A percentile compares a stretch with the other conserved stretches of the same genome.
Evolutionary conservation across 2,888 invertebrate species (phyloP).

Genomic region (Pristionchus mayeri): DNA sequence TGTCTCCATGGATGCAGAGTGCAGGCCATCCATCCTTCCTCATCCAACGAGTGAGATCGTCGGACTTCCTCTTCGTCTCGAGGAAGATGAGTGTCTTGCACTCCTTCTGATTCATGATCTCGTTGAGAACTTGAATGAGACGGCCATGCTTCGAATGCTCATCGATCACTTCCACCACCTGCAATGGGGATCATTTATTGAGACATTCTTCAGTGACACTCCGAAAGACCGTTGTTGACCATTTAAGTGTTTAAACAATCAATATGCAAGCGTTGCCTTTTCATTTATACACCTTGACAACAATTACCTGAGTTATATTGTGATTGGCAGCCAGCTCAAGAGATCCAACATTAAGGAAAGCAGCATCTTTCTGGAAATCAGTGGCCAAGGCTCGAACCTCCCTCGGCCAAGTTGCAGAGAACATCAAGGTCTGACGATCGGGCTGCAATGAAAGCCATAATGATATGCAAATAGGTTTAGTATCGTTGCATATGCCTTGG

Average conservation of each 20-base stretch:
- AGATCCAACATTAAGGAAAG: slow-evolving; percentile 97
- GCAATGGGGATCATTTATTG: slow-evolving; percentile 5
- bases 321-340: slow-evolving; percentile 93
- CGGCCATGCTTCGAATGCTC: slow-evolving; percentile 68
- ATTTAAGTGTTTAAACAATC: too few relatives aligned
- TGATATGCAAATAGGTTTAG: too few relatives aligned
- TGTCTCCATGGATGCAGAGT: slow-evolving; percentile 91
- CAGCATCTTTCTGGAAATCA: slow-evolving; percentile 93
- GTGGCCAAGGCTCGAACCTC: slow-evolving; percentile 95
- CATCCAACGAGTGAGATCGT: slow-evolving; percentile 88
- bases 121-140: slow-evolving; percentile 67
- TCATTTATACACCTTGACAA: slow-evolving; percentile 23
- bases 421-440: slow-evolving; percentile 92
- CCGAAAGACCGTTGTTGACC: not conserved
- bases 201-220: not conserved
- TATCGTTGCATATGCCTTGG: too few relatives aligned
- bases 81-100: slow-evolving; percentile 97
- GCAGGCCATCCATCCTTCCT: slow-evolving; percentile 84
- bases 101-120: slow-evolving; percentile 78
- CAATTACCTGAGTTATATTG: slow-evolving; percentile 90
- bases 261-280: too few relatives aligned
- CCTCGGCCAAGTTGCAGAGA: slow-evolving; percentile 99
- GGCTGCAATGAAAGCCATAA: slow-evolving; percentile 64
- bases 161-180: slow-evolving; percentile 70
- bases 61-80: slow-evolving; percentile 96